phyloP scores from a whole-genome alignment of 2,113 vertebrate species.

The Neolamprologus cancellatus region DNA sequence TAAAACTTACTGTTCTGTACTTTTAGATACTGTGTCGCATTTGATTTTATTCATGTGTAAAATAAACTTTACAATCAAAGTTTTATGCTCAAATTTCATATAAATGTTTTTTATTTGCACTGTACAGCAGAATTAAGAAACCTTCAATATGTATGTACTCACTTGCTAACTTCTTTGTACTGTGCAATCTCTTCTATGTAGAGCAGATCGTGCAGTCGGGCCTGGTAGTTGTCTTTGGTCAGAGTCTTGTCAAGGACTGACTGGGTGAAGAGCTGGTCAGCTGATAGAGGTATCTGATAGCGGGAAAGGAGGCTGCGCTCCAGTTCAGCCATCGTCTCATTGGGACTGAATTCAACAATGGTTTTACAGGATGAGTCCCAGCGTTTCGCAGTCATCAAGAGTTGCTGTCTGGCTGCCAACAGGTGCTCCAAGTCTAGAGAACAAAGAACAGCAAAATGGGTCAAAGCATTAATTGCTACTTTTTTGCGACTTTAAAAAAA shows the following conservation, averaged over 20 bases:
- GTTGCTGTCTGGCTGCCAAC: constrained; percentile 92
- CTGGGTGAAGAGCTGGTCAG: constrained; percentile 98
- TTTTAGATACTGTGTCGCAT: background rate
- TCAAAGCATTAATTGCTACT: background rate
- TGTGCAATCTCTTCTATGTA: constrained; percentile 99
- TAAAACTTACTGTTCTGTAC: background rate
- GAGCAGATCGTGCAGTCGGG: constrained; percentile 93
- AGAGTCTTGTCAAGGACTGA: constrained; percentile 95
- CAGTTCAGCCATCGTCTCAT: constrained; percentile 89
- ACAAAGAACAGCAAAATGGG: background rate
- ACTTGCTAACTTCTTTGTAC: constrained; percentile 99
- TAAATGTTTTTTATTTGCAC: background rate
- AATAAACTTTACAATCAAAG: background rate
- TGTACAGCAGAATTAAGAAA: background rate
- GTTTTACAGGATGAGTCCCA: constrained; percentile 98
- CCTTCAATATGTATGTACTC: constrained; percentile 51
- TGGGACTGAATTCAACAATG: constrained; percentile 90
- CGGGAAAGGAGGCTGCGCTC: constrained; percentile 92
- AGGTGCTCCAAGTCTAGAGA: constrained; percentile 89
- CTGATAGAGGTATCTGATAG: constrained; percentile 97
- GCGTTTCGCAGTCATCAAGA: constrained; percentile 90
- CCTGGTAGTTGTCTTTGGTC: constrained; percentile 94
- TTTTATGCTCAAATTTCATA: background rate
- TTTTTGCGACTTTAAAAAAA: background rate
- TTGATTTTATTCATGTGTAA: background rate